Conservation (phyloP, 2,797 vertebrate genomes). For the Perodicticus potto region DNA sequence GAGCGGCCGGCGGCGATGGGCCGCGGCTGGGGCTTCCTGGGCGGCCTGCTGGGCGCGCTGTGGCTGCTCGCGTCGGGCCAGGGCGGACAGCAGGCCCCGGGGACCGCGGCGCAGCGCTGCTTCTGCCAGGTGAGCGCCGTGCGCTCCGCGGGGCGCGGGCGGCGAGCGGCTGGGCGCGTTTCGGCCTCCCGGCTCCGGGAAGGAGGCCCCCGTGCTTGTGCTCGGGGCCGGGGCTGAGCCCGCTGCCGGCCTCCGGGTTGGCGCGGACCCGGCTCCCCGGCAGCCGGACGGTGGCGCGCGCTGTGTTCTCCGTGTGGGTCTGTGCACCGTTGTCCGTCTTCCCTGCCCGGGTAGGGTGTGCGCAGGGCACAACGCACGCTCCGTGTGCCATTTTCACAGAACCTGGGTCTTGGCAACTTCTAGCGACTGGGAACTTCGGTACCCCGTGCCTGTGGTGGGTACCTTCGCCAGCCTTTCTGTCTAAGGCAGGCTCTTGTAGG, state of each 20-base stretch:
- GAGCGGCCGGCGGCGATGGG: slow-evolving; percentile 20
- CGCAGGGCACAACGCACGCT: not conserved
- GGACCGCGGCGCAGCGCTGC: slow-evolving; percentile 87
- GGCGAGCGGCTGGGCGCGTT: not conserved
- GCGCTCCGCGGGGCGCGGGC: not conserved
- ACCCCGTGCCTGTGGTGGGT: not conserved
- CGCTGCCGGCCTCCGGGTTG: not conserved
- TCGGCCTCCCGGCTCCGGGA: not conserved
- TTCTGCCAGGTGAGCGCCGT: slow-evolving; percentile 91
- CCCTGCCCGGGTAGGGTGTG: not conserved
- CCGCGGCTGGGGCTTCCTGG: slow-evolving; percentile 23
- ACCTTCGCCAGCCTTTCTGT: not conserved
- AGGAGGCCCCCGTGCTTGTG: not conserved
- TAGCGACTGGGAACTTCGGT: not conserved
- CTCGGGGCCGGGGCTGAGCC: not conserved
- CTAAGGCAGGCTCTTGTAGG: not conserved
- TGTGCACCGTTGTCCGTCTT: not conserved
- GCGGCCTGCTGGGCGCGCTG: slow-evolving; percentile 59
- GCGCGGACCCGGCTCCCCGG: not conserved
- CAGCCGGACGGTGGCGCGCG: slow-evolving; percentile 57
- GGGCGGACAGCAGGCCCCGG: not conserved
- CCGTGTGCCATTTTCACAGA: not conserved
- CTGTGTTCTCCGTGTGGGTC: not conserved
- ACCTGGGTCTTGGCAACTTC: not conserved
- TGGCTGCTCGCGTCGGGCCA: slow-evolving; percentile 28